Base-by-base conservation (phyloP, 2,888 invertebrate genomes). In the Elysia crispata region DNA sequence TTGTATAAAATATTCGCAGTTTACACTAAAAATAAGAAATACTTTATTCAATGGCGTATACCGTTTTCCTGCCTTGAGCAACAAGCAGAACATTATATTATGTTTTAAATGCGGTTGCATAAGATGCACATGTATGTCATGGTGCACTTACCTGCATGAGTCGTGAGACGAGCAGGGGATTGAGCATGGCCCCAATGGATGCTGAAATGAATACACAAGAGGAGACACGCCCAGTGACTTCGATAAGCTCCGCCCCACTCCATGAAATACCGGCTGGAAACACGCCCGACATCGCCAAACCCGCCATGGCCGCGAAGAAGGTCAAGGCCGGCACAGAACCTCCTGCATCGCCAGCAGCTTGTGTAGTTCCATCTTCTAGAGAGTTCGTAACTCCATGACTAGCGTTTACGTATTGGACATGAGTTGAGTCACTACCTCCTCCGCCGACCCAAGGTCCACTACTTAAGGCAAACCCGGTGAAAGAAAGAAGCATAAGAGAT, bases 221-320 rank as follows among this genome's bases (percentile, higher is more conserved):
- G 0, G 76, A 49, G 25, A 77, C 60, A 1, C 41, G 23, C 23
- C 66, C 73, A 1, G 76, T 80, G 18, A 80, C 77, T 25, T 41
- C 33, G 1, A 77, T 18, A 31, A 80, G 41, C 28, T 80, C 77
- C 11, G 76, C 50, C 50, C 77, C 77, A 31, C 70, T 41, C 80
- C 80, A 80, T 0, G 77, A 73, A 25, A 80, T 73, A 0, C 76
- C 72, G 15, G 73, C 64, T 30, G 80, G 76, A 30, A 77, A 80
- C 20, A 80, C 57, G 50, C 54, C 77, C 1, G 78, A 78, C 78
- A 78, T 78, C 1, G 62, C 31, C 3, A 73, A 18, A 8, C 78
- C 78, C 18, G 73, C 64, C 28, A 72, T 31, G 3, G 54, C 78
- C 15, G 72, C 60, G 30, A 78, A 72, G 13, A 73, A 28, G 3